These are phyloP conservation scores for Hippocampus guttulatus DNA, from an alignment of 2,113 vertebrate genomes.

Conservation along the genomic window DNA sequence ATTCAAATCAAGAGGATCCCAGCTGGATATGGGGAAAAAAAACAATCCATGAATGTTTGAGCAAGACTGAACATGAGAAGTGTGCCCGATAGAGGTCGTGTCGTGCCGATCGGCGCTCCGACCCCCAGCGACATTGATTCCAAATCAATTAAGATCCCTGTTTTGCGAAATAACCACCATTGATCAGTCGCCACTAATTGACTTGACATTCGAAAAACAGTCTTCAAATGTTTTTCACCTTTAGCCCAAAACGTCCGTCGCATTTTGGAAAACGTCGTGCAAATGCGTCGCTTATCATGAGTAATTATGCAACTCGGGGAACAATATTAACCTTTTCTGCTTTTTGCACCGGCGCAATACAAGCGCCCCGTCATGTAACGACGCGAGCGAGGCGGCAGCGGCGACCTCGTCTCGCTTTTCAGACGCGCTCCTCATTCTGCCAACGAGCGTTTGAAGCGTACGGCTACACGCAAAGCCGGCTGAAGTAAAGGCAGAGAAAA, in stretches of 20 bases:
- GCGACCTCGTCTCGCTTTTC: background rate
- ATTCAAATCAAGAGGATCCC: no score
- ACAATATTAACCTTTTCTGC: background rate
- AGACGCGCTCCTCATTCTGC: conserved; percentile 13
- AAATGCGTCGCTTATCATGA: background rate
- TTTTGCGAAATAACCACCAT: background rate
- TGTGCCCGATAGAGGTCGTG: no score
- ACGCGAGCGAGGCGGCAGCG: background rate
- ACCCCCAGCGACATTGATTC: background rate
- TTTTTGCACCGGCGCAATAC: background rate
- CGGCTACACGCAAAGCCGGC: conserved; percentile 15
- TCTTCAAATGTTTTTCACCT: background rate
- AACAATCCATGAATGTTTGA: no score
- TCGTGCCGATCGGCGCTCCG: background rate
- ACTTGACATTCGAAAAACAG: background rate
- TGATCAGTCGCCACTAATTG: background rate
- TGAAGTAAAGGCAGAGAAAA: conserved; percentile 6
- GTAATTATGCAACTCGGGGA: background rate
- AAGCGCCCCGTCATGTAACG: background rate
- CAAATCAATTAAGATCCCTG: background rate
- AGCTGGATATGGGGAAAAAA: no score
- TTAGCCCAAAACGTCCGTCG: background rate
- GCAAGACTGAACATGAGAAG: no score
- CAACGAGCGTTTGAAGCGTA: conserved; percentile 25
- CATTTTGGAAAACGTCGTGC: background rate